Percentiles rank a stretch among this genome's conserved stretches.
These are phyloP conservation scores for Pectinophora gossypiella DNA, from an alignment of 1,140 invertebrate species.

Conservation along the genomic window DNA sequence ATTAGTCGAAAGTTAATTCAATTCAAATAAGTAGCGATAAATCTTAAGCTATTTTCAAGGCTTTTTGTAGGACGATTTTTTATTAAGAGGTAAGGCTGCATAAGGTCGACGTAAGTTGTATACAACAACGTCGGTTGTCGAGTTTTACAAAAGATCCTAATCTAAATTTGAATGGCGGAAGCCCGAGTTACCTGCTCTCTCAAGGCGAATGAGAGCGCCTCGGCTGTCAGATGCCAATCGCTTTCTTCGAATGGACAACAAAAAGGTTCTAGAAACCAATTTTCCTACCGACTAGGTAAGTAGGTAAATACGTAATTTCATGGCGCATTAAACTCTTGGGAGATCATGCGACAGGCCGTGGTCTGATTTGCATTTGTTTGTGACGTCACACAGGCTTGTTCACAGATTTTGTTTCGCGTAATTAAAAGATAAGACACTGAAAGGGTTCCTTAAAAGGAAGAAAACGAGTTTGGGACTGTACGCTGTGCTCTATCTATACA, in stretches of 20 bases:
- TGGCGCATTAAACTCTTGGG: constrained; percentile 49
- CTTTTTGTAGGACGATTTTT: too few relatives aligned
- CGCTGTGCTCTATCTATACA: neutral
- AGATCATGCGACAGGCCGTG: constrained; percentile 35
- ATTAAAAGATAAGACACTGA: neutral
- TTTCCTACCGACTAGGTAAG: constrained; percentile 60
- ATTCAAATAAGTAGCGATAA: too few relatives aligned
- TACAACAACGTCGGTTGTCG: too few relatives aligned
- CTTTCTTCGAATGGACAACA: constrained; percentile 41
- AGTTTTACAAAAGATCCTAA: too few relatives aligned
- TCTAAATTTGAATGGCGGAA: too few relatives aligned
- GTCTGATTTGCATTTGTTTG: constrained; percentile 35
- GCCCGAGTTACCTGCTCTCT: too few relatives aligned
- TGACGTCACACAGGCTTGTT: neutral
- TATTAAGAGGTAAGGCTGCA: too few relatives aligned
- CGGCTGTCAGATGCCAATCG: constrained; percentile 51
- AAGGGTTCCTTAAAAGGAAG: neutral
- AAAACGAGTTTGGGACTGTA: neutral
- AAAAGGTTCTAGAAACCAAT: constrained; percentile 50
- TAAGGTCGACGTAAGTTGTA: too few relatives aligned
- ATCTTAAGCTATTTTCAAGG: too few relatives aligned
- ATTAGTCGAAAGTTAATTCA: too few relatives aligned
- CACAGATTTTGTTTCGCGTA: neutral
- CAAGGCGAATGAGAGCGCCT: too few relatives aligned
- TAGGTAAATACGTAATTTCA: constrained; percentile 68